Percentiles rank a stretch among this genome's conserved stretches.
phyloP scores from a whole-genome alignment of 2,113 vertebrate species.

The Gulo gulo region DNA sequence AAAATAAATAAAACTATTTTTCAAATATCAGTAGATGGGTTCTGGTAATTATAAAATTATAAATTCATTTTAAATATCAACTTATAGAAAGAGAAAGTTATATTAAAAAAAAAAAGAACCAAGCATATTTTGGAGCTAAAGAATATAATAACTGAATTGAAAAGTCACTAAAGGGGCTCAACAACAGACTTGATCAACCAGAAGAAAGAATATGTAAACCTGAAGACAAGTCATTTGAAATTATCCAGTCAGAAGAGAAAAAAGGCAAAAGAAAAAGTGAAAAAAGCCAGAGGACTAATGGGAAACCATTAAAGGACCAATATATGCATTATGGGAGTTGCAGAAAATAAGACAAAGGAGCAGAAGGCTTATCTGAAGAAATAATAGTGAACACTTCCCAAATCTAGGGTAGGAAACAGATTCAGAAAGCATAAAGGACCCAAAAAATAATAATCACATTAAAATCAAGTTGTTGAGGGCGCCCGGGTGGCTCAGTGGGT shows the following conservation, averaged over 20 bases:
- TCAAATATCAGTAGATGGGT: neutral
- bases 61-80: neutral
- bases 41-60: neutral
- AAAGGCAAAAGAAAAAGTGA: neutral
- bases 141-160: neutral
- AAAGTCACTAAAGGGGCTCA: neutral
- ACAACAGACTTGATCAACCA: neutral
- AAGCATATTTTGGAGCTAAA: neutral
- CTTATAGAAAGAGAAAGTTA: neutral
- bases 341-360: neutral
- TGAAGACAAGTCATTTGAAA: neutral
- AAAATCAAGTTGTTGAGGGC: neutral
- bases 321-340: neutral
- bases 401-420: neutral
- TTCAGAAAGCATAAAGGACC: neutral
- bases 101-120: neutral
- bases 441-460: neutral
- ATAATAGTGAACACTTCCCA: neutral
- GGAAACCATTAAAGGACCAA: neutral
- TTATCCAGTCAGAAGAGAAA: neutral
- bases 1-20: constrained; percentile 9
- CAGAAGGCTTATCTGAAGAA: neutral
- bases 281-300: neutral
- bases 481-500: too few relatives aligned
- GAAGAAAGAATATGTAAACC: neutral